Conservation (phyloP, 2,113 vertebrate species). For the Potamarius usumacintae region DNA sequence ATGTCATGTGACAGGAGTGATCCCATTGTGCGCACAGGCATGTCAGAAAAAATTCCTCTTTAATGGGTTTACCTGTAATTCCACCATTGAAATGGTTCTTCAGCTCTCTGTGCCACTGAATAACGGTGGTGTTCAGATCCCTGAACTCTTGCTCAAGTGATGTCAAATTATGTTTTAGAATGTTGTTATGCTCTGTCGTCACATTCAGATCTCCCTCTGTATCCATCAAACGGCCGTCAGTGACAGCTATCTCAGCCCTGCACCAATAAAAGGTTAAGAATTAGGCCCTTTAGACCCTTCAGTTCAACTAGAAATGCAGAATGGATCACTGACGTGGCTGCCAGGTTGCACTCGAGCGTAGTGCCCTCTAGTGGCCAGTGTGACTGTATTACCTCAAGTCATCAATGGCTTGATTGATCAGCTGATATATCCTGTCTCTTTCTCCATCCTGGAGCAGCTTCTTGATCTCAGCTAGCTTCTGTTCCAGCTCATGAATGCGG, state of each 20-base stretch:
- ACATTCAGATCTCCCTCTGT: constrained; percentile 62
- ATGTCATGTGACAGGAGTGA: not conserved
- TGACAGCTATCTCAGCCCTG: constrained; percentile 70
- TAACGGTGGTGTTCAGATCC: constrained; percentile 71
- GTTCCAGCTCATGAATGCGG: constrained; percentile 73
- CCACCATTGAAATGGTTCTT: constrained; percentile 62
- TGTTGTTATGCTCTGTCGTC: constrained; percentile 45
- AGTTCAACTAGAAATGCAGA: not conserved
- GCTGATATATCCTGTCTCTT: constrained; percentile 57
- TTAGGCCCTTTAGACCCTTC: not conserved
- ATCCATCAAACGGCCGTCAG: constrained; percentile 65
- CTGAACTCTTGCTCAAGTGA: constrained; percentile 61
- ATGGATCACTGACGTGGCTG: not conserved
- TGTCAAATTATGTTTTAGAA: constrained; percentile 56
- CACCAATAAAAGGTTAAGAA: not conserved
- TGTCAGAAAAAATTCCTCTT: not conserved
- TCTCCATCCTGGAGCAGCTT: constrained; percentile 61
- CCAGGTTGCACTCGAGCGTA: not conserved
- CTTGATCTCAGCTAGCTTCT: constrained; percentile 64
- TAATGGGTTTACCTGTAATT: constrained; percentile 68
- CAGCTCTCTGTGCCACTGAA: constrained; percentile 59
- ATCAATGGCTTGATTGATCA: constrained; percentile 71
- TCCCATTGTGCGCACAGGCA: not conserved
- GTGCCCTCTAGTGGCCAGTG: not conserved
- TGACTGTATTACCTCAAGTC: constrained; percentile 69